Conservation (phyloP, 2,113 vertebrate species). For the Tauraco erythrolophus region DNA sequence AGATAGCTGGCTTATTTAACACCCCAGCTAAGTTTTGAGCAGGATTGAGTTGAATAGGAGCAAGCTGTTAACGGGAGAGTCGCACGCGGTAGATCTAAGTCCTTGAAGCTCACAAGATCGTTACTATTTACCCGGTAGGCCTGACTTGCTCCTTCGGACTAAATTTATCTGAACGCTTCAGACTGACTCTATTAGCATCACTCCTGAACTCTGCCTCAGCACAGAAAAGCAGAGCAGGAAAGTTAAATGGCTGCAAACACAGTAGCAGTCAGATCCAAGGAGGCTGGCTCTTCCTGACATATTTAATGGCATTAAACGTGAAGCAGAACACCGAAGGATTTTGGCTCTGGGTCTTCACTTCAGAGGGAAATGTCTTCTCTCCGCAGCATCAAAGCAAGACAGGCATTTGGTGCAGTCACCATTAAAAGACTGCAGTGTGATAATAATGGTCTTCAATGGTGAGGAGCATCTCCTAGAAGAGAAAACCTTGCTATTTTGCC, state of each 20-base stretch:
- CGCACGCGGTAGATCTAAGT: not conserved
- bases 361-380: not conserved
- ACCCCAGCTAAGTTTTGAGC: not conserved
- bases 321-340: constrained; percentile 11
- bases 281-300: not conserved
- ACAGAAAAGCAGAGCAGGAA: constrained; percentile 18
- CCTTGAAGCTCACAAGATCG: not conserved
- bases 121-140: constrained; percentile 22
- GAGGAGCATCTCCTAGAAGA: not conserved
- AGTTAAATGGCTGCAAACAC: constrained; percentile 13
- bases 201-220: not conserved
- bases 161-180: constrained; percentile 60
- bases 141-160: not conserved
- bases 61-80: not conserved
- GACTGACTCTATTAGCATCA: constrained; percentile 59
- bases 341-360: not conserved
- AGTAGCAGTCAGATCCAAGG: constrained; percentile 10
- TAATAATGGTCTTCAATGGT: not conserved
- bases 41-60: constrained; percentile 12
- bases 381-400: not conserved
- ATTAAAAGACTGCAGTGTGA: not conserved
- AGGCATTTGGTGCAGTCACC: not conserved
- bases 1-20: constrained; percentile 22
- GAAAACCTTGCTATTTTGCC: not conserved
- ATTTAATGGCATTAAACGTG: constrained; percentile 12